phyloP scores from a whole-genome alignment of 2,113 vertebrate genomes.

The Aepyceros melampus region DNA sequence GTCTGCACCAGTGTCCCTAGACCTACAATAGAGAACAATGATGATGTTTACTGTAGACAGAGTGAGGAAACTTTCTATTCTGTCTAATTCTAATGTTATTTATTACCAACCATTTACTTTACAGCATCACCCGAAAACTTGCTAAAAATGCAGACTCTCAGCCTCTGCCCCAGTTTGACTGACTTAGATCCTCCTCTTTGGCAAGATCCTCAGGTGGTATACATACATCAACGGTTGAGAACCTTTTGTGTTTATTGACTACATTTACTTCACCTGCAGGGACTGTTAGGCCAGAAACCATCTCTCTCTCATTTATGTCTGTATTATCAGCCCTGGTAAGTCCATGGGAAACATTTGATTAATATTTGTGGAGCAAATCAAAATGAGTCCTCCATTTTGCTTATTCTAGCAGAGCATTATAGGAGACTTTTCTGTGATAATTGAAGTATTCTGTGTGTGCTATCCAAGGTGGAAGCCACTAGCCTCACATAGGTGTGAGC shows the following conservation, averaged over 20 bases:
- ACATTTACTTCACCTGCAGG: background rate
- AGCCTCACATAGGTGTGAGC: background rate
- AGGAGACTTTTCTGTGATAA: background rate
- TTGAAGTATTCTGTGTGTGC: too few relatives aligned
- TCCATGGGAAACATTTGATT: background rate
- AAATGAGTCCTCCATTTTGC: background rate
- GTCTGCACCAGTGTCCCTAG: constrained; percentile 64
- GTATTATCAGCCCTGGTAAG: background rate
- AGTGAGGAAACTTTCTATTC: background rate
- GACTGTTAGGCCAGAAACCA: background rate
- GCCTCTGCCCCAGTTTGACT: background rate
- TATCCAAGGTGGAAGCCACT: background rate
- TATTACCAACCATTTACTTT: background rate
- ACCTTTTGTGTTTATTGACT: background rate
- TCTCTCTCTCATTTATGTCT: background rate
- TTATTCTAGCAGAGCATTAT: background rate
- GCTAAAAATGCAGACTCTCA: background rate
- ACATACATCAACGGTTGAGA: background rate
- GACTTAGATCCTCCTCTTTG: background rate
- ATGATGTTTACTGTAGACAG: background rate
- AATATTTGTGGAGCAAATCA: background rate
- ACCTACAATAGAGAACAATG: constrained; percentile 52
- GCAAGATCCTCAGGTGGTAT: background rate
- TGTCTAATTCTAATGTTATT: background rate
- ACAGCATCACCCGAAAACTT: background rate